Evolutionary conservation across 2,113 vertebrate species (phyloP).

Genomic region (Nematolebias whitei): DNA sequence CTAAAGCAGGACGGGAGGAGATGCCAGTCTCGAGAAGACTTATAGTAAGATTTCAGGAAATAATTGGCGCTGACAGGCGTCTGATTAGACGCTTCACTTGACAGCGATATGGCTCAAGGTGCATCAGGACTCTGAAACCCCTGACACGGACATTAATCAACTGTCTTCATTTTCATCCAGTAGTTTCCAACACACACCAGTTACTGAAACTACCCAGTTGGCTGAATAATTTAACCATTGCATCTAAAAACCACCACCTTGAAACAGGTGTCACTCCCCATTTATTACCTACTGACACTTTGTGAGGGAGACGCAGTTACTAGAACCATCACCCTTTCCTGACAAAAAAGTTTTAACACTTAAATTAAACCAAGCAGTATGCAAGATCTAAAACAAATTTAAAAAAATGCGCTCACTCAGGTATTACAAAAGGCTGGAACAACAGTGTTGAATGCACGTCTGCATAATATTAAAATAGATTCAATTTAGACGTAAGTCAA

Average conservation of each 20-base stretch:
- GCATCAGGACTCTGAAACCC: background rate
- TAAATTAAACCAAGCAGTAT: background rate
- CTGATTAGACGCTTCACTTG: background rate
- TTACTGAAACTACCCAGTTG: too few species aligned
- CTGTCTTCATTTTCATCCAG: background rate
- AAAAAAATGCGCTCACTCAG: background rate
- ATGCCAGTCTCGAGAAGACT: background rate
- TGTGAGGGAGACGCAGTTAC: background rate
- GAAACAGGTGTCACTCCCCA: background rate
- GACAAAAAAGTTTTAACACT: too few species aligned
- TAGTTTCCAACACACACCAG: background rate
- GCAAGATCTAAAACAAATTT: background rate
- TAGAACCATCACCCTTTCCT: background rate
- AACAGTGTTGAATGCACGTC: too few species aligned
- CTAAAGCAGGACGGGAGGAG: too few species aligned
- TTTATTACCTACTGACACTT: background rate
- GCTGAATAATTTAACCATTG: background rate
- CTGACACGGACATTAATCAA: slow-evolving; percentile 7
- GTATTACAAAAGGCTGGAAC: too few species aligned
- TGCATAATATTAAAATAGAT: too few species aligned
- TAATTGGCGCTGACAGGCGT: slow-evolving; percentile 1
- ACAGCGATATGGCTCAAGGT: background rate
- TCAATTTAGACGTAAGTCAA: too few species aligned
- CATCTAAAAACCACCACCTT: too few species aligned
- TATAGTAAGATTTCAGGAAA: background rate